Evolutionary conservation across 2,888 invertebrate species (phyloP).

Genomic region (Napeogenes sylphis): DNA sequence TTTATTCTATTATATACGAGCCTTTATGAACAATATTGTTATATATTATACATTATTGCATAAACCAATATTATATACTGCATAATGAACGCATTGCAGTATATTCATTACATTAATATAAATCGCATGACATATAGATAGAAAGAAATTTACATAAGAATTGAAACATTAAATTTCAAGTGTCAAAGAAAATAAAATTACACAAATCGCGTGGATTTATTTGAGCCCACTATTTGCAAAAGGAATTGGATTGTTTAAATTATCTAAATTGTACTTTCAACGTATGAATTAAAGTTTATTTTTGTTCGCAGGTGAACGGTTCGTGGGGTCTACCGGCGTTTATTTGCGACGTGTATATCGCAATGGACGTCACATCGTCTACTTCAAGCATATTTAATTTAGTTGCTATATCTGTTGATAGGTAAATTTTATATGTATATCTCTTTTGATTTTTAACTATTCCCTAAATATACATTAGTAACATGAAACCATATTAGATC

Average conservation of each 20-base stretch:
- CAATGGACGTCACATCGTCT: constrained; percentile 97
- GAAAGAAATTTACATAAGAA: no score
- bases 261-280: constrained; percentile 24
- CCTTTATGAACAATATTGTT: not conserved
- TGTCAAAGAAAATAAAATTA: constrained; percentile 16
- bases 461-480: not conserved
- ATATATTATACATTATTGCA: not conserved
- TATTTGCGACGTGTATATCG: constrained; percentile 97
- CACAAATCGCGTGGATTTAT: constrained; percentile 22
- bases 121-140: no score
- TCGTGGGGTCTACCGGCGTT: constrained; percentile 94
- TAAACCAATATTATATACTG: constrained; percentile 3
- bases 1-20: not conserved
- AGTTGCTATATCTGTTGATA: constrained; percentile 98
- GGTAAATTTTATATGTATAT: constrained; percentile 78
- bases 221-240: constrained; percentile 17
- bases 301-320: constrained; percentile 84
- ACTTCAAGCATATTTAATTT: constrained; percentile 98
- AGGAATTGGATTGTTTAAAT: constrained; percentile 23
- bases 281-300: constrained; percentile 11
- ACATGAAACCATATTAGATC: no score
- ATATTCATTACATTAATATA: not conserved
- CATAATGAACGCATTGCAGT: constrained; percentile 6
- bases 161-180: no score
- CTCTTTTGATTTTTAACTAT: not conserved